Conservation (phyloP, 2,113 vertebrate species). For the Scytalopus superciliaris region DNA sequence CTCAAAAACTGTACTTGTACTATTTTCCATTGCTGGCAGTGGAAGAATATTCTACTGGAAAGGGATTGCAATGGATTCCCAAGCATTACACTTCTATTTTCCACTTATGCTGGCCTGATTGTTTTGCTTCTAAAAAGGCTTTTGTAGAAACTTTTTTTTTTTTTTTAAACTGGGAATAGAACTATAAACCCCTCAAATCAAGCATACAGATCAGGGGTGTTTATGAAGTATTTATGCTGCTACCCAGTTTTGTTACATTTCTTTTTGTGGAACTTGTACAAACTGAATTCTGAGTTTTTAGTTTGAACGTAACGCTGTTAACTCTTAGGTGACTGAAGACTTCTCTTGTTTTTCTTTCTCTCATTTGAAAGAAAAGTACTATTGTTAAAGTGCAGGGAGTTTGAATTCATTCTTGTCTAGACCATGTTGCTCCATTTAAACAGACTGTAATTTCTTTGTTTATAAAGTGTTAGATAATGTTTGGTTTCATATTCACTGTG, state of each 20-base stretch:
- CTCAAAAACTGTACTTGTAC: not conserved
- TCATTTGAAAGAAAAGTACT: not conserved
- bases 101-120: not conserved
- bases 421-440: slow-evolving; percentile 15
- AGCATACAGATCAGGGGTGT: not conserved
- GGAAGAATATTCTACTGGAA: not conserved
- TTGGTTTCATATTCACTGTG: slow-evolving; percentile 45
- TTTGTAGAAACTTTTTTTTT: not conserved
- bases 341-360: not conserved
- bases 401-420: not conserved
- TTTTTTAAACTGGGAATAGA: not conserved
- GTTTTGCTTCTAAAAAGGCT: not conserved
- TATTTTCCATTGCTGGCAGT: slow-evolving; percentile 31
- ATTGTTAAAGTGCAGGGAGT: not conserved
- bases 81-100: not conserved
- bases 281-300: not conserved
- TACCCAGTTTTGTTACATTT: slow-evolving; percentile 21
- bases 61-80: not conserved
- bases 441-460: slow-evolving; percentile 39
- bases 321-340: not conserved
- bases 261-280: not conserved
- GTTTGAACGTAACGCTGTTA: not conserved
- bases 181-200: not conserved
- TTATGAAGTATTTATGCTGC: slow-evolving; percentile 36
- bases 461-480: slow-evolving; percentile 54